Conservation (phyloP, 2,113 vertebrate genomes). For the Otocyon megalotis region DNA sequence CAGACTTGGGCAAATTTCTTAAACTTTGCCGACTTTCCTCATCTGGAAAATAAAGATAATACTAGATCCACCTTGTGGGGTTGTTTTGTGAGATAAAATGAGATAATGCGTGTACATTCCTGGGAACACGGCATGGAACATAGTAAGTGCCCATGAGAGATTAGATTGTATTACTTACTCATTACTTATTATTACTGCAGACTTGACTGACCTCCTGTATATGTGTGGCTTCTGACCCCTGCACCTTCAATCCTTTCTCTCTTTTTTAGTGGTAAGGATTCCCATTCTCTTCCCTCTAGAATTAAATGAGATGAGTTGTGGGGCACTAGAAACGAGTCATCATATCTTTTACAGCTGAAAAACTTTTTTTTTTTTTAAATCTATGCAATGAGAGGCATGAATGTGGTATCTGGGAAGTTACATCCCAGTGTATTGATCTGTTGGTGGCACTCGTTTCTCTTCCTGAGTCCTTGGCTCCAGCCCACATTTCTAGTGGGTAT, state of each 20-base stretch:
- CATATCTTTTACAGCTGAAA: not conserved
- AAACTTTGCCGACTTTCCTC: not conserved
- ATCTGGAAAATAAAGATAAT: not conserved
- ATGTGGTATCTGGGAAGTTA: not conserved
- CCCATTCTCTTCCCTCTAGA: not conserved
- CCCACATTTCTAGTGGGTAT: not conserved
- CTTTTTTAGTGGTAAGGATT: not conserved
- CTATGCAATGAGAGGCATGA: not conserved
- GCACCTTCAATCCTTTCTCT: not conserved
- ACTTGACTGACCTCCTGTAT: not conserved
- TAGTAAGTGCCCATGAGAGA: not conserved
- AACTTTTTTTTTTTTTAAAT: not conserved
- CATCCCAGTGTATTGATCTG: not conserved
- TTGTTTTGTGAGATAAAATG: not conserved
- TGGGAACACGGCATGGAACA: not conserved
- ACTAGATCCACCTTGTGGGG: not conserved
- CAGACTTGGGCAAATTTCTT: not conserved
- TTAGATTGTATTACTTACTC: not conserved
- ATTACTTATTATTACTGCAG: not conserved
- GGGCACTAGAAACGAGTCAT: not conserved
- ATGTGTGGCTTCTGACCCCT: not conserved
- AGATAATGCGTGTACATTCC: not conserved
- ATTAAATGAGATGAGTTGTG: not conserved
- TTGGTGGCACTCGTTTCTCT: not conserved
- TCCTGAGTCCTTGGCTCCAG: not conserved